Conservation (phyloP, 2,113 vertebrate genomes). For the Crotophaga sulcirostris region DNA sequence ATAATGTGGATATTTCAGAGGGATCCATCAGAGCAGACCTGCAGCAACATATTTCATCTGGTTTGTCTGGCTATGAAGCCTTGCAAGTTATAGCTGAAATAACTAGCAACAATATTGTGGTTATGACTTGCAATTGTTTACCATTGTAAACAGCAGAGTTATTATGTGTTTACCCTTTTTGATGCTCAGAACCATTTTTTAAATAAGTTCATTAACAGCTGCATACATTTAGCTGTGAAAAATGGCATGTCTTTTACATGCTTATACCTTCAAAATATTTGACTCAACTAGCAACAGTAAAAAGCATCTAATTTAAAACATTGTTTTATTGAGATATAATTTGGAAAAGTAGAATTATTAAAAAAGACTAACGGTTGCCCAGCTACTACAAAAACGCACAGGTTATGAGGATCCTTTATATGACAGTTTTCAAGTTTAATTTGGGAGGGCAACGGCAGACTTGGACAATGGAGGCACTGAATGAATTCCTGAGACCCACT, state of each 20-base stretch:
- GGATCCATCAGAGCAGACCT: conserved; percentile 84
- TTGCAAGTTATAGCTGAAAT: conserved; percentile 90
- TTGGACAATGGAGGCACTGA: neutral
- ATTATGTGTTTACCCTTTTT: conserved; percentile 69
- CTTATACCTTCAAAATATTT: conserved; percentile 41
- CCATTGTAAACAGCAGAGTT: conserved; percentile 53
- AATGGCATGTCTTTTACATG: conserved; percentile 40
- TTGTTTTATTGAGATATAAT: conserved; percentile 10
- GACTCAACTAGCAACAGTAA: neutral
- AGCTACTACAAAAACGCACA: neutral
- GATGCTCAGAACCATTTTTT: conserved; percentile 38
- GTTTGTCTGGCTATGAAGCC: conserved; percentile 76
- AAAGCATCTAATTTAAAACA: conserved; percentile 12
- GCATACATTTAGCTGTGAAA: conserved; percentile 46
- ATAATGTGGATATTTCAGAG: conserved; percentile 90
- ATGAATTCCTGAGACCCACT: neutral
- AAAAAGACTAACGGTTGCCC: neutral
- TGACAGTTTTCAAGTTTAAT: conserved; percentile 6
- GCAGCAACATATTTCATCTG: conserved; percentile 81
- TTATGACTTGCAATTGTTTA: conserved; percentile 89
- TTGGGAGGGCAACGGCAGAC: neutral
- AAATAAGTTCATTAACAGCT: conserved; percentile 67
- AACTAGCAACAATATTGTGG: conserved; percentile 88
- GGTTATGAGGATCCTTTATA: neutral
- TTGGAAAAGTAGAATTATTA: conserved; percentile 30